Base-by-base conservation (phyloP, 2,888 invertebrate species). In the Patella caerulea region DNA sequence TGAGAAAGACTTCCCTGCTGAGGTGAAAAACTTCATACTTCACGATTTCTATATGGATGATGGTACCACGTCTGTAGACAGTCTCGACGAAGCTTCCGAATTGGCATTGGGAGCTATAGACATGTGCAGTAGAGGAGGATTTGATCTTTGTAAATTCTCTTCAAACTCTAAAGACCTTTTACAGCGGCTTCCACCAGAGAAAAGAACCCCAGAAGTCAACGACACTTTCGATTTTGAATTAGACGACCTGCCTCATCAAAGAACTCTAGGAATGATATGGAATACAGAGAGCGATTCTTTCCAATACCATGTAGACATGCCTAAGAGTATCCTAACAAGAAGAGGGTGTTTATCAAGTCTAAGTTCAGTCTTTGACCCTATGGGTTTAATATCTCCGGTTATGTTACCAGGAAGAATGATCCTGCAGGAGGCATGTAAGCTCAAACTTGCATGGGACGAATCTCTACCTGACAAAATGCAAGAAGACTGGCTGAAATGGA, bases 361-460 rank as follows among this genome's bases (percentile, higher is more conserved):
- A 2, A 72, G 72, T 45, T 45, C 72, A 7, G 54, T 72, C 52
- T 72, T 72, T n/a, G 72, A 72, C n/a, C 72, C 72, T 15, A 54
- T 72, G 53, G 72, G 72, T n/a, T n/a, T 72, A 19, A 72, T 72
- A 54, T 34, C 72, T 17, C 72, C 72, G n/a, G 15, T 72, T 29
- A 54, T 72, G 53, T 24, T 72, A n/a, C 12, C 52, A n/a, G 53
- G 19, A 11, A 72, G n/a, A 52, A 72, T 52, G 14, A 52, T 72
- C n/a, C 45, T 72, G 17, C 72, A 45, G 24, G 53, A 72, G 12
- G 54, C 24, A 17, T 52, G 52, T n/a, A 45, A 17, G 7, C 52
- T 29, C 3, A 53, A 34, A 24, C 15, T 72, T 17, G 45, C 15
- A n/a, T n/a, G n/a, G n/a, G n/a, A n/a, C n/a, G n/a, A n/a, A n/a